Evolutionary conservation across 1,140 invertebrate genomes (phyloP).

Genomic region (Cheumatopsyche charites): DNA sequence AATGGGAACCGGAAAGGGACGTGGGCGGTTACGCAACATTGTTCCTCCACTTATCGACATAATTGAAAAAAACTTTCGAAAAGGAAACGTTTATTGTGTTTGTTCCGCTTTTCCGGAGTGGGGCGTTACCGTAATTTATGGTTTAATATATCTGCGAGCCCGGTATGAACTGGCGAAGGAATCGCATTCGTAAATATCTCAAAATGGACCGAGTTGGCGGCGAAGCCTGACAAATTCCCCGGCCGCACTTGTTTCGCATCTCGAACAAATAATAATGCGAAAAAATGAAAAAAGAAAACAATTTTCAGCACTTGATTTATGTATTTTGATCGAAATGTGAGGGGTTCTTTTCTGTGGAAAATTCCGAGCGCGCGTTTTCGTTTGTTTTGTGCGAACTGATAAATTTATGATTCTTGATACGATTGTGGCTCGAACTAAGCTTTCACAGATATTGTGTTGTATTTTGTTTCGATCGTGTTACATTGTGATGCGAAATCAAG

Average conservation of each 20-base stretch:
- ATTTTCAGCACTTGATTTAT: slow-evolving; percentile 34
- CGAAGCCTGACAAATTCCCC: slow-evolving; percentile 34
- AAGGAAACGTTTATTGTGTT: slow-evolving; percentile 16
- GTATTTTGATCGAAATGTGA: slow-evolving; percentile 14
- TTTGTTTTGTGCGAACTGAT: too few species aligned
- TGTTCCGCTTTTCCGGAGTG: neutral
- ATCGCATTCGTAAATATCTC: slow-evolving; percentile 42
- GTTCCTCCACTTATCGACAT: neutral
- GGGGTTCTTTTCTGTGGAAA: too few species aligned
- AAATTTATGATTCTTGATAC: too few species aligned
- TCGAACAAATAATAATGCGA: too few species aligned
- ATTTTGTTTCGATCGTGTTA: neutral
- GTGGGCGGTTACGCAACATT: neutral
- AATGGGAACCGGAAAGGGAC: too few species aligned
- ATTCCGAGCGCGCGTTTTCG: too few species aligned
- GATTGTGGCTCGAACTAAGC: too few species aligned
- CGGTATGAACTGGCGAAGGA: slow-evolving; percentile 25
- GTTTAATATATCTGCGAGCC: slow-evolving; percentile 42
- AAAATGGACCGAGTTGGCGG: slow-evolving; percentile 37
- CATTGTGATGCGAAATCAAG: neutral
- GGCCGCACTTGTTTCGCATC: slow-evolving; percentile 30
- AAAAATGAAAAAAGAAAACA: slow-evolving; percentile 21
- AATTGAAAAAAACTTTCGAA: slow-evolving; percentile 2
- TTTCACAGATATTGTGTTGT: neutral
- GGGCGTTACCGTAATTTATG: slow-evolving; percentile 36